Evolutionary conservation across 1,140 invertebrate species (phyloP).

Genomic region (Drosophila arawakana): DNA sequence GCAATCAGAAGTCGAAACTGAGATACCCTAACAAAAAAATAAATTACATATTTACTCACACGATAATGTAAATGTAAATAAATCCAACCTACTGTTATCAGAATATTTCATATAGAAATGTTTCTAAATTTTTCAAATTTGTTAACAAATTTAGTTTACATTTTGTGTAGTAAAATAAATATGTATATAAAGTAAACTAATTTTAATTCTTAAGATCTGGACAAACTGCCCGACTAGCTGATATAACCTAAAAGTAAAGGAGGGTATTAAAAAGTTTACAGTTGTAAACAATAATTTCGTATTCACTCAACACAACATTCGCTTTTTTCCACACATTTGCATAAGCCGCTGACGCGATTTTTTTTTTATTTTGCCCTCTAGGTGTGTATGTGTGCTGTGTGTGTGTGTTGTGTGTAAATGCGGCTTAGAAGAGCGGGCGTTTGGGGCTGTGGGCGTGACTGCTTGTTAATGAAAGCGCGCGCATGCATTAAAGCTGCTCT

Average conservation of each 20-base stretch:
- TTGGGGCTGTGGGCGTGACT: slow-evolving; percentile 52
- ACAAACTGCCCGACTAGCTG: background rate
- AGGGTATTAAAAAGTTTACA: slow-evolving; percentile 76
- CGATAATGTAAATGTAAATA: no score
- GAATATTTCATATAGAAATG: no score
- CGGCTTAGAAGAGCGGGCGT: slow-evolving; percentile 61
- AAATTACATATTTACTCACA: no score
- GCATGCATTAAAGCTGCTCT: slow-evolving; percentile 79
- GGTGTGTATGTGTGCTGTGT: slow-evolving; percentile 35
- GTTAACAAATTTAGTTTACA: no score
- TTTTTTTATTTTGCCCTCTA: slow-evolving; percentile 52
- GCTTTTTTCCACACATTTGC: slow-evolving; percentile 70
- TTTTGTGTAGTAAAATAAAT: no score
- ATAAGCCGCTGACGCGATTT: slow-evolving; percentile 82
- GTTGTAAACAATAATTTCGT: slow-evolving; percentile 84
- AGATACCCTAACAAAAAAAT: slow-evolving; percentile 6
- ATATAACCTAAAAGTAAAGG: background rate
- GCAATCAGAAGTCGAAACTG: background rate
- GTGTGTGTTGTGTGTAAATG: slow-evolving; percentile 51
- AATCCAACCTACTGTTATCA: no score
- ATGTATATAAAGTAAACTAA: background rate
- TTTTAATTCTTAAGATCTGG: background rate
- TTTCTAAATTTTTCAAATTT: no score
- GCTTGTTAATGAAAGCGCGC: slow-evolving; percentile 80
- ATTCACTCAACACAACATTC: slow-evolving; percentile 76